A percentile compares a stretch with the other conserved stretches of the same genome.
These are phyloP conservation scores for Aphidoletes aphidimyza DNA, from an alignment of 2,888 invertebrate genomes.

Conservation along the genomic window DNA sequence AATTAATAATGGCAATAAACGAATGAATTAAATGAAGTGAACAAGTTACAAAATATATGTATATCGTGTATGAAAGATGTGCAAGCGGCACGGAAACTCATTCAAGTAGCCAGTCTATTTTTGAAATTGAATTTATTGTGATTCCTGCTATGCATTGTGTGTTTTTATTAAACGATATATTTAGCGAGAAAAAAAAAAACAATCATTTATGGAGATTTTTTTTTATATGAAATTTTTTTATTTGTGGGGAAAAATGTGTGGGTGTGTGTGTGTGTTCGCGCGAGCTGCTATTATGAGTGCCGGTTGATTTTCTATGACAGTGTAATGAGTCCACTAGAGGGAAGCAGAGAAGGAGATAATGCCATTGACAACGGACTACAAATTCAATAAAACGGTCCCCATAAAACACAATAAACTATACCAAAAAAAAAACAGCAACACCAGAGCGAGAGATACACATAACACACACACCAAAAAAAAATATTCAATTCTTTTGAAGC, in stretches of 20 bases:
- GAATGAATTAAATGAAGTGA: background rate
- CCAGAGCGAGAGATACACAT: background rate
- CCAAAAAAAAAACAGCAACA: background rate
- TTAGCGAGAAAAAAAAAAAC: background rate
- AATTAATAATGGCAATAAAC: background rate
- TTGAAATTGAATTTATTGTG: conserved; percentile 30
- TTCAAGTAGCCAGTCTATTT: background rate
- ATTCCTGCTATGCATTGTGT: background rate
- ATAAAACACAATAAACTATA: background rate
- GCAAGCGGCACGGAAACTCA: conserved; percentile 17
- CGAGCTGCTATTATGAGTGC: too few species aligned
- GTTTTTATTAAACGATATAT: conserved; percentile 42
- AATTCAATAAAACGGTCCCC: background rate
- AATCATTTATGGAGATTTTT: background rate
- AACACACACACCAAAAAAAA: background rate
- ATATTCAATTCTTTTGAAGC: too few species aligned
- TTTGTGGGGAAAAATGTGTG: background rate
- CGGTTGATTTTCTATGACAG: too few species aligned
- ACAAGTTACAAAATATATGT: background rate
- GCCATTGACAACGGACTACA: background rate
- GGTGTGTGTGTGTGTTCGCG: too few species aligned
- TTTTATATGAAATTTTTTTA: conserved; percentile 18
- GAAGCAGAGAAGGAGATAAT: background rate
- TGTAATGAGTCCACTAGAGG: too few species aligned
- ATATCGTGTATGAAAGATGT: background rate